Evolutionary conservation across 1,140 invertebrate species (phyloP).

Genomic region (Saccostrea echinata): DNA sequence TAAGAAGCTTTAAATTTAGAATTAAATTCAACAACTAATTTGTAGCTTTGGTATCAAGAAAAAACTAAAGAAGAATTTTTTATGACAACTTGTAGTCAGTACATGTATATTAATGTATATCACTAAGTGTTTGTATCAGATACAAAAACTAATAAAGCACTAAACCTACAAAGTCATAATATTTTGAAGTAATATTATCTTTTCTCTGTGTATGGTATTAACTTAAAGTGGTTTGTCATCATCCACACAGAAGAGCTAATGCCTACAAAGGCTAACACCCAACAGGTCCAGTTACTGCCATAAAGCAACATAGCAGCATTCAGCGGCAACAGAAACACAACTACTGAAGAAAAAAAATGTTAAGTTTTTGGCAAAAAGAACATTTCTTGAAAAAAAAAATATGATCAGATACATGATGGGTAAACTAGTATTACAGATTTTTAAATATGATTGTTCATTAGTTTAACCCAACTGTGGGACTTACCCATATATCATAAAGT

Average conservation of each 20-base stretch:
- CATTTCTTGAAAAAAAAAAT: too few relatives aligned
- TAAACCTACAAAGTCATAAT: neutral
- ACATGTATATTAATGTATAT: neutral
- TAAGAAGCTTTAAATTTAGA: too few relatives aligned
- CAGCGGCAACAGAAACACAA: constrained; percentile 66
- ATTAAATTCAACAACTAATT: too few relatives aligned
- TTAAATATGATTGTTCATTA: too few relatives aligned
- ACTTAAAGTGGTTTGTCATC: constrained; percentile 58
- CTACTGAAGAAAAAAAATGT: constrained; percentile 33
- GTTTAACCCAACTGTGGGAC: neutral
- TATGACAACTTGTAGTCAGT: neutral
- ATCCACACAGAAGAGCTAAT: constrained; percentile 64
- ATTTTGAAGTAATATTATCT: neutral
- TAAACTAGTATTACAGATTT: too few relatives aligned
- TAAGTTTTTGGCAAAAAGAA: too few relatives aligned
- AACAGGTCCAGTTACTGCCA: constrained; percentile 62
- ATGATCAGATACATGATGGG: too few relatives aligned
- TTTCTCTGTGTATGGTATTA: constrained; percentile 45
- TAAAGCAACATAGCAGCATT: constrained; percentile 60
- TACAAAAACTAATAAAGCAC: neutral
- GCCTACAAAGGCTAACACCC: constrained; percentile 57
- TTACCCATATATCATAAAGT: constrained; percentile 67
- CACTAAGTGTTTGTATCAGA: neutral
- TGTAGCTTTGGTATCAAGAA: too few relatives aligned
- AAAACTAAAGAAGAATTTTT: neutral